These are phyloP conservation scores for Drosophila orena DNA, from an alignment of 1,140 invertebrate genomes.

Conservation along the genomic window DNA sequence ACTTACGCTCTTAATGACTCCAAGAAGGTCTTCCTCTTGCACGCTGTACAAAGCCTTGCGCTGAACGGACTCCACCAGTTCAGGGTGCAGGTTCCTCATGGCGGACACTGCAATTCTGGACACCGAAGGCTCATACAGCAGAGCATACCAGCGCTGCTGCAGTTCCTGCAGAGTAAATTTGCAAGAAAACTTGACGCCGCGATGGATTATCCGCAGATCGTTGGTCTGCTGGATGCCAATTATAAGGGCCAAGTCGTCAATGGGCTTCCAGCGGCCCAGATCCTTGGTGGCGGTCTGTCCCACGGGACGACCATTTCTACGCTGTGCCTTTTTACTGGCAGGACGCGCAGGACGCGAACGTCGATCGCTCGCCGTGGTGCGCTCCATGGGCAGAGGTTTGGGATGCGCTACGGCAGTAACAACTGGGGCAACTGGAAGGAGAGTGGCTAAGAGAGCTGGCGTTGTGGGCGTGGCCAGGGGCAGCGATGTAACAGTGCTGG, in stretches of 20 bases:
- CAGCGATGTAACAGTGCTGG: slow-evolving; percentile 23
- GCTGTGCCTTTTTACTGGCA: slow-evolving; percentile 84
- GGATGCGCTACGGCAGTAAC: slow-evolving; percentile 19
- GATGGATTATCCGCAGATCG: slow-evolving; percentile 94
- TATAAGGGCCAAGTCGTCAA: slow-evolving; percentile 97
- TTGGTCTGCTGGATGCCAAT: slow-evolving; percentile 97
- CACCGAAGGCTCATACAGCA: slow-evolving; percentile 96
- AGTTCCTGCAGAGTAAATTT: slow-evolving; percentile 97
- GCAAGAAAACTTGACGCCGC: slow-evolving; percentile 98
- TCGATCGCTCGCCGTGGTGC: slow-evolving; percentile 33
- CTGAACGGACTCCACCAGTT: slow-evolving; percentile 94
- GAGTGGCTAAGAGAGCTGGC: slow-evolving; percentile 17
- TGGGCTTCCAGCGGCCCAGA: slow-evolving; percentile 97
- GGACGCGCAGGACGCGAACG: slow-evolving; percentile 66
- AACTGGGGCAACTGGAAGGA: slow-evolving; percentile 29
- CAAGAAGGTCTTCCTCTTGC: slow-evolving; percentile 94
- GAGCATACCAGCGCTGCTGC: slow-evolving; percentile 97
- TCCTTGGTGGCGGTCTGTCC: slow-evolving; percentile 91
- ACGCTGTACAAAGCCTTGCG: slow-evolving; percentile 95
- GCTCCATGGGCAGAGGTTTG: slow-evolving; percentile 49
- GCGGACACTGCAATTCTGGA: slow-evolving; percentile 95
- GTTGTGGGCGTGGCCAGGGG: slow-evolving; percentile 39
- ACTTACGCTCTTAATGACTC: slow-evolving; percentile 92
- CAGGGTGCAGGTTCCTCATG: slow-evolving; percentile 97
- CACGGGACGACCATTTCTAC: slow-evolving; percentile 87